phyloP scores from a whole-genome alignment of 2,113 vertebrate species.

The Percopsis transmontana region DNA sequence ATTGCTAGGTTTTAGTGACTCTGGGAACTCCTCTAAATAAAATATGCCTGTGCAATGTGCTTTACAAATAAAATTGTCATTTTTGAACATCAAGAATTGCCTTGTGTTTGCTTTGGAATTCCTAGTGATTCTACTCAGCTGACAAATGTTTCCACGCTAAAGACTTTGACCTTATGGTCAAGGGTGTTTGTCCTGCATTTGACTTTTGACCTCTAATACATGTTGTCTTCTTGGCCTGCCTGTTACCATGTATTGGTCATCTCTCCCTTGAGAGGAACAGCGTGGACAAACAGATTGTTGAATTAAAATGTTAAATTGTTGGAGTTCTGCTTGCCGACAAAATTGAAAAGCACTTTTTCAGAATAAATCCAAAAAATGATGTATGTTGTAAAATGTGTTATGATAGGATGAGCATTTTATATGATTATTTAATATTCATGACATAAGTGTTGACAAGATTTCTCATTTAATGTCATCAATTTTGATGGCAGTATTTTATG shows the following conservation, averaged over 20 bases:
- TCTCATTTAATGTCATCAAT: background rate
- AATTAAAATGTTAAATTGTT: background rate
- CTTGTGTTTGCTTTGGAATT: constrained; percentile 12
- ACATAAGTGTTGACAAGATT: background rate
- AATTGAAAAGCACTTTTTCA: background rate
- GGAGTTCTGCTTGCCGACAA: background rate
- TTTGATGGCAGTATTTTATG: background rate
- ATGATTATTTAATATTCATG: background rate
- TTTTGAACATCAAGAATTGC: constrained; percentile 10
- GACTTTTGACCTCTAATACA: constrained; percentile 92
- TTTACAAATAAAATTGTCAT: constrained; percentile 35
- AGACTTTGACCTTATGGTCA: constrained; percentile 93
- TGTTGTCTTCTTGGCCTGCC: constrained; percentile 90
- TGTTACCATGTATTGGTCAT: constrained; percentile 89
- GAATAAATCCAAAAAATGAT: background rate
- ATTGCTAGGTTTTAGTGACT: too few species aligned
- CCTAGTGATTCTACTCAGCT: constrained; percentile 73
- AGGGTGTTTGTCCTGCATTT: constrained; percentile 92
- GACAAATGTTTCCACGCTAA: constrained; percentile 82
- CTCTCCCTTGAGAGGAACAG: constrained; percentile 78
- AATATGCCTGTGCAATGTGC: background rate
- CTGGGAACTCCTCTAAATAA: too few species aligned
- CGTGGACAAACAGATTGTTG: background rate
- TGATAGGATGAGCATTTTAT: background rate
- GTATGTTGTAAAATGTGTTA: background rate